These are phyloP conservation scores for Protodeltote pygarga DNA, from an alignment of 2,888 invertebrate genomes.

Conservation along the genomic window DNA sequence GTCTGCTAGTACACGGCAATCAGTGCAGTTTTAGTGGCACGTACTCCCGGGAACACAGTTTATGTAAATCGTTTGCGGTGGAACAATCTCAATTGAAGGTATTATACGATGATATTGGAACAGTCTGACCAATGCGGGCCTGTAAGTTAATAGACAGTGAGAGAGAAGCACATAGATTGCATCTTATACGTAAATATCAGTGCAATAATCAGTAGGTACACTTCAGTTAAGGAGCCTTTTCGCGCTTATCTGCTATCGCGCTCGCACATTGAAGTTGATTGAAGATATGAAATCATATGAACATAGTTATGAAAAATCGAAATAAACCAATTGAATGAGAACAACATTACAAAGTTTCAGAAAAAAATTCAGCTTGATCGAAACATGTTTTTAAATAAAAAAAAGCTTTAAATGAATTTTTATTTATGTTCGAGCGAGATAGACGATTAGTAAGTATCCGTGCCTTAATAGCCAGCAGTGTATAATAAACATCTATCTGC, in stretches of 20 bases:
- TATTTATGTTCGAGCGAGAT: no score
- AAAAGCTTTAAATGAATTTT: no score
- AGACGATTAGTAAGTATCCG: slow-evolving; percentile 7
- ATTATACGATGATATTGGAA: slow-evolving; percentile 64
- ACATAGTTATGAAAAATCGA: no score
- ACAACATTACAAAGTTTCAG: no score
- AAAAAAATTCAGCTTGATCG: no score
- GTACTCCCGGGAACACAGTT: slow-evolving; percentile 61
- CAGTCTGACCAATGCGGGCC: slow-evolving; percentile 47
- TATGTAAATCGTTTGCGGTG: slow-evolving; percentile 67
- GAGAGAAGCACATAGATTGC: slow-evolving; percentile 56
- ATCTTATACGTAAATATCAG: slow-evolving; percentile 53
- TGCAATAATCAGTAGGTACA: slow-evolving; percentile 4
- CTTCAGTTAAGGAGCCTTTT: no score
- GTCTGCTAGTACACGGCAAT: slow-evolving; percentile 51
- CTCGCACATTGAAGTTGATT: no score
- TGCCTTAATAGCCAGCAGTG: slow-evolving; percentile 19
- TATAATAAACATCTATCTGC: slow-evolving; percentile 1
- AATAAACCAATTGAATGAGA: no score
- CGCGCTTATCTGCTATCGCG: no score
- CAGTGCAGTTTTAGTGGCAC: slow-evolving; percentile 60
- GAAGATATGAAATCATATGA: no score
- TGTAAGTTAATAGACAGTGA: slow-evolving; percentile 56
- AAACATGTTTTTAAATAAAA: no score
- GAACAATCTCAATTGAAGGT: slow-evolving; percentile 64